Conservation (phyloP, 1,140 invertebrate species). For the Tetragonula clypearis region DNA sequence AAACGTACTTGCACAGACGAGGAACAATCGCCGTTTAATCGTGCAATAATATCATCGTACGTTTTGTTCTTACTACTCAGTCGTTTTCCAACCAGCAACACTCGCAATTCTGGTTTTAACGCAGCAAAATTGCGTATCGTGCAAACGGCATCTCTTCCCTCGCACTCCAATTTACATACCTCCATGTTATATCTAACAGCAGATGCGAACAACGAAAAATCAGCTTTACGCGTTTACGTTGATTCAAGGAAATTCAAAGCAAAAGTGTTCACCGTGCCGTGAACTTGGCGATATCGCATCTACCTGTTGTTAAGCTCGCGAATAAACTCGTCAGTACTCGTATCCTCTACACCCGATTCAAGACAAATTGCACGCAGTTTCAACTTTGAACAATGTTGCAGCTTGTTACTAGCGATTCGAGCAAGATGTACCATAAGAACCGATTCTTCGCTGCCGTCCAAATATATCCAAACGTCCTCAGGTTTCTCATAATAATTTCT, state of each 20-base stretch:
- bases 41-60: background rate
- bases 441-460: constrained; percentile 67
- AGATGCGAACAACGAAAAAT: background rate
- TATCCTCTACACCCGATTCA: constrained; percentile 12
- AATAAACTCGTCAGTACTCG: constrained; percentile 47
- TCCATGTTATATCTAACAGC: constrained; percentile 64
- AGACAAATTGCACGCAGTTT: constrained; percentile 51
- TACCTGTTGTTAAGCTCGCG: constrained; percentile 58
- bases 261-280: background rate
- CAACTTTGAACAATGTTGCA: background rate
- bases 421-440: constrained; percentile 64
- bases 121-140: constrained; percentile 47
- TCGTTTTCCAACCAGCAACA: constrained; percentile 61
- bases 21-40: background rate
- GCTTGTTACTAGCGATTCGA: constrained; percentile 22
- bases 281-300: background rate
- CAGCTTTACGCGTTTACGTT: background rate
- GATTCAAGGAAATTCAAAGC: background rate
- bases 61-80: background rate
- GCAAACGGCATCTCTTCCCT: constrained; percentile 11
- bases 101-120: constrained; percentile 59
- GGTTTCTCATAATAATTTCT: constrained; percentile 67
- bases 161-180: background rate
- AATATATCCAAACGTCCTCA: constrained; percentile 62
- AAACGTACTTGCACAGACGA: constrained; percentile 48